Conservation (phyloP, 2,888 invertebrate species). For the Lysandra coridon region DNA sequence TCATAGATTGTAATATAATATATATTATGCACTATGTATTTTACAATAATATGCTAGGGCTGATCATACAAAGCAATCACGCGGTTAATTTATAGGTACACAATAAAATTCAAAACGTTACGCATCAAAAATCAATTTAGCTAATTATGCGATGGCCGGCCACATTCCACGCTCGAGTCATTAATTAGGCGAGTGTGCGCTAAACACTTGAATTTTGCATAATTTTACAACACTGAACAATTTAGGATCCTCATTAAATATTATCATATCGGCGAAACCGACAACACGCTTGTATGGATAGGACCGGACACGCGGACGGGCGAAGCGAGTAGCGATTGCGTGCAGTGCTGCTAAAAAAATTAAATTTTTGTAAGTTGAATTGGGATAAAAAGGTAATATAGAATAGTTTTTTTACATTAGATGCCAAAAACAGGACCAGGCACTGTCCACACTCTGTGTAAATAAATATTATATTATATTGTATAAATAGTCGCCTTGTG, state of each 20-base stretch:
- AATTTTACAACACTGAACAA: slow-evolving; percentile 30
- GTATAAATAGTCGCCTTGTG: no score
- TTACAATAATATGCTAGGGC: no score
- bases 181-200: slow-evolving; percentile 16
- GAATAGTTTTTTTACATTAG: no score
- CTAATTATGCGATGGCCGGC: slow-evolving; percentile 1
- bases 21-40: no score
- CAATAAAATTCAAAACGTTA: neutral
- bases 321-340: neutral
- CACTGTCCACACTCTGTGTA: no score
- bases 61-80: neutral
- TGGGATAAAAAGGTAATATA: neutral
- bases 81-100: neutral
- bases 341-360: neutral
- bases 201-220: slow-evolving; percentile 30
- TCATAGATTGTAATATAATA: no score
- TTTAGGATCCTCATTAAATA: slow-evolving; percentile 30
- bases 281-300: slow-evolving; percentile 10
- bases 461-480: no score
- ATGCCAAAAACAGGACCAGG: no score
- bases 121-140: slow-evolving; percentile 4
- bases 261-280: slow-evolving; percentile 28
- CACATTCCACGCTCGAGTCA: neutral
- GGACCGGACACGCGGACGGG: neutral
- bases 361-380: no score